Evolutionary conservation across 2,113 vertebrate genomes (phyloP).

Genomic region (Myxocyprinus asiaticus): DNA sequence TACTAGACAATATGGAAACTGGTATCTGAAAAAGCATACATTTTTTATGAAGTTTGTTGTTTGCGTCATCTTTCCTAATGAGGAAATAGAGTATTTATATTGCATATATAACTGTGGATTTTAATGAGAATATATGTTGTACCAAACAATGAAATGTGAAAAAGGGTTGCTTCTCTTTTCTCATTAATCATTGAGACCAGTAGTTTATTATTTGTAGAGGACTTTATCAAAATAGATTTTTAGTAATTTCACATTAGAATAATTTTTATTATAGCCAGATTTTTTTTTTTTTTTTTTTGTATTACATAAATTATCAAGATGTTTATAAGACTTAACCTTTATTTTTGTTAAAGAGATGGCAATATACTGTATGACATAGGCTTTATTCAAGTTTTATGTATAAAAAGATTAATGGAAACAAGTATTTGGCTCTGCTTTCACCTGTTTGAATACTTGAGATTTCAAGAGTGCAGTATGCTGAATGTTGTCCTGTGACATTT

Average conservation of each 20-base stretch:
- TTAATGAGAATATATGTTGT: constrained; percentile 11
- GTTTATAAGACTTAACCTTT: constrained; percentile 41
- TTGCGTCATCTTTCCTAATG: constrained; percentile 20
- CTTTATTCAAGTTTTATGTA: constrained; percentile 17
- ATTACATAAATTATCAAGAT: constrained; percentile 39
- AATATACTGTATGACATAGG: constrained; percentile 43
- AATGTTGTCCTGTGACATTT: constrained; percentile 60
- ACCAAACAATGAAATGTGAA: background rate
- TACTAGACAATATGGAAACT: constrained; percentile 12
- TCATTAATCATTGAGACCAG: constrained; percentile 16
- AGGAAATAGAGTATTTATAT: constrained; percentile 10
- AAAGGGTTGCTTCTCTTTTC: background rate
- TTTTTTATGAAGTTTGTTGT: constrained; percentile 8
- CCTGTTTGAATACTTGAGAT: constrained; percentile 22
- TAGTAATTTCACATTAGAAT: constrained; percentile 40
- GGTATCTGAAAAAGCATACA: background rate
- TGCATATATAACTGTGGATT: constrained; percentile 36
- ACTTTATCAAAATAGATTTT: constrained; percentile 50
- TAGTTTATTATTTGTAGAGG: constrained; percentile 47
- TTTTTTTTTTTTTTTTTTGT: constrained; percentile 34
- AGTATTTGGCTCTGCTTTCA: constrained; percentile 1
- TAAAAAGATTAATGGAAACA: background rate
- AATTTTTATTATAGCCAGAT: constrained; percentile 42
- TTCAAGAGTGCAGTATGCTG: background rate
- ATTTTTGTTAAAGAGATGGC: constrained; percentile 53